Base-by-base conservation (phyloP, 2,113 vertebrate genomes). In the Trochalopteron elliotii region DNA sequence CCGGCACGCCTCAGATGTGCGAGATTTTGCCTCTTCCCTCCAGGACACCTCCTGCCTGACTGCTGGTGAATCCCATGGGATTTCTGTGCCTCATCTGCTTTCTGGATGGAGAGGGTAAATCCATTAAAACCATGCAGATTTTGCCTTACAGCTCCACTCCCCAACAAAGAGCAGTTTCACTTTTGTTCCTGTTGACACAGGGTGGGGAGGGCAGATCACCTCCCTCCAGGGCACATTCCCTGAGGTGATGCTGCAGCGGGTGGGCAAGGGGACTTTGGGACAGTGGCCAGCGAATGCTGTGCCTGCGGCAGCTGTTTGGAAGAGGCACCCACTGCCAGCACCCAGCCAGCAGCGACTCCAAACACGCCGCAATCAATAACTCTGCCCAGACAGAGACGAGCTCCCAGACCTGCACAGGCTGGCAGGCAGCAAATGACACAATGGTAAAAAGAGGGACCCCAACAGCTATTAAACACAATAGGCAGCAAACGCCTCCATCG, bases 261-360 rank as follows among this genome's bases (percentile, higher is more conserved):
- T 1, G 20, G 16, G 17, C 35, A 76, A 35, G 37, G 31, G 55
- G 9, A 60, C 9, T 0, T 14, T 37, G n/a, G 68, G 87, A 49
- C 4, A 6, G 56, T 0, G 12, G 33, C n/a, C 52, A 50, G 69
- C 0, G 0, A 59, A 25, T 3, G 1, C 53, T 0, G 0, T 3
- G 45, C 22, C 24, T 53, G 77, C 79, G 5, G 2, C 71, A 72
- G 87, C 82, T n/a, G 6, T 53, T 52, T 6, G 27, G 35, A 60
- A 44, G 15, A 70, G 60, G 56, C 60, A 77, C n/a, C 57, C 59
- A n/a, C 1, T 0, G n/a, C 57, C 10, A 2, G n/a, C 15, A 3
- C 52, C 47, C 7, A 20, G 70, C 76, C 77, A 35, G 87, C 1
- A 0, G 33, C 27, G 10, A 13, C 65, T 78, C 71, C 71, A 30